Base-by-base conservation (phyloP, 2,888 invertebrate species). In the Nyleta sp. region DNA sequence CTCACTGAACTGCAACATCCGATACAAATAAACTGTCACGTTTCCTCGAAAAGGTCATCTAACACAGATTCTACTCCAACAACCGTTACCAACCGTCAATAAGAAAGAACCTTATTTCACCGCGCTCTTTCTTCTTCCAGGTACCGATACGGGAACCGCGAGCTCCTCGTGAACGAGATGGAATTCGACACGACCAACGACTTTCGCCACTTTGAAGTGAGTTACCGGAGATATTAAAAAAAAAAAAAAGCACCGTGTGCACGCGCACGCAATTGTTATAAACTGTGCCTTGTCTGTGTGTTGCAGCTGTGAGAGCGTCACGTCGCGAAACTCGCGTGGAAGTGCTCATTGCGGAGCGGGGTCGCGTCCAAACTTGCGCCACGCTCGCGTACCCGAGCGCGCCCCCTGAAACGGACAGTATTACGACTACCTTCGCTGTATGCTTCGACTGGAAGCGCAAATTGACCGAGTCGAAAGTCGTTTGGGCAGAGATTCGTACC, bases 191-290 rank as follows among this genome's bases (percentile, higher is more conserved):
- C 89, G 10, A 90, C 88, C 67, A 8, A 50, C 1, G 91, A 91
- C 80, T 85, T 91, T 76, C 90, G 87, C 60, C 89, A 92, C 80
- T 92, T 91, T 82, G 91, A 91, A 87, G 91, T 92, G 87, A 90
- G 87, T 82, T 82, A 28, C 18, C 40, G 24, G 28, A 52, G 35
- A 52, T 52, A 60, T 46, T 53, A 38, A 42, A 42, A 4, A 28
- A 8, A 4, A 28, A 28, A n/a, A n/a, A n/a, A n/a, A n/a, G n/a
- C n/a, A n/a, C n/a, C n/a, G n/a, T 5, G 22, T 17, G 35, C n/a
- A 7, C 6, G 24, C 24, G 2, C 24, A 17, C n/a, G n/a, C 11
- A 59, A 44, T 44, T 28, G 31, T 62, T 62, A 48, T 62, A 60
- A 60, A 33, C 20, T 46, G 20, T 46, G n/a, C n/a, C n/a, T n/a